Evolutionary conservation across 2,113 vertebrate species (phyloP).

Genomic region (Tetrax tetrax): DNA sequence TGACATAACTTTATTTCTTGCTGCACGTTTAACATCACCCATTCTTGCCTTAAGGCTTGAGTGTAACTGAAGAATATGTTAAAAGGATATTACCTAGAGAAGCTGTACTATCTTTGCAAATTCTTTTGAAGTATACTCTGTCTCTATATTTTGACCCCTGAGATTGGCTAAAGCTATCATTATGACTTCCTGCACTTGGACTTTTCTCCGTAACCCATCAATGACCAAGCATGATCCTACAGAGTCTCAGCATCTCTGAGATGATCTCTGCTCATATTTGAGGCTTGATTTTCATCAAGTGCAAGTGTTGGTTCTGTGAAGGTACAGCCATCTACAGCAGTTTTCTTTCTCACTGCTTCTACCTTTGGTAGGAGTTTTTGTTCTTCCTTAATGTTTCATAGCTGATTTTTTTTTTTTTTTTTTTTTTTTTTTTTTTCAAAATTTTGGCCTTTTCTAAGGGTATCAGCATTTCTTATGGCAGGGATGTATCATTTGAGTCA

Average conservation of each 20-base stretch:
- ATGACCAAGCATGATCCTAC: not conserved
- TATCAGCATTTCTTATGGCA: not conserved
- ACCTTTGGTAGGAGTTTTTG: not conserved
- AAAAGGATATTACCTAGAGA: not conserved
- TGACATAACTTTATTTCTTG: not conserved
- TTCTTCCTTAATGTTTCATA: not conserved
- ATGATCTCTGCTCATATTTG: not conserved
- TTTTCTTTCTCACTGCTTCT: not conserved
- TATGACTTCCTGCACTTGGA: not conserved
- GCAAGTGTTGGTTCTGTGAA: not conserved
- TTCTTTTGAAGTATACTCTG: not conserved
- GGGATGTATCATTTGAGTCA: not conserved
- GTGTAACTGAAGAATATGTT: not conserved
- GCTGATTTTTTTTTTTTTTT: no score
- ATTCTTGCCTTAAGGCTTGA: not conserved
- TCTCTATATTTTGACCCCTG: not conserved
- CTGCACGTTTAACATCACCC: not conserved
- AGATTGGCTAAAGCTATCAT: not conserved
- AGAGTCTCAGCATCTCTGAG: not conserved
- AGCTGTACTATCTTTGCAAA: not conserved
- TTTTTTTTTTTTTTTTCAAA: no score
- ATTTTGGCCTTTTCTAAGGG: not conserved
- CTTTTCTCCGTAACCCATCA: not conserved
- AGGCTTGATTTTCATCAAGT: not conserved
- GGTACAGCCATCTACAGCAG: not conserved